Base-by-base conservation (phyloP, 2,797 vertebrate genomes). In the Micromesistius poutassou region DNA sequence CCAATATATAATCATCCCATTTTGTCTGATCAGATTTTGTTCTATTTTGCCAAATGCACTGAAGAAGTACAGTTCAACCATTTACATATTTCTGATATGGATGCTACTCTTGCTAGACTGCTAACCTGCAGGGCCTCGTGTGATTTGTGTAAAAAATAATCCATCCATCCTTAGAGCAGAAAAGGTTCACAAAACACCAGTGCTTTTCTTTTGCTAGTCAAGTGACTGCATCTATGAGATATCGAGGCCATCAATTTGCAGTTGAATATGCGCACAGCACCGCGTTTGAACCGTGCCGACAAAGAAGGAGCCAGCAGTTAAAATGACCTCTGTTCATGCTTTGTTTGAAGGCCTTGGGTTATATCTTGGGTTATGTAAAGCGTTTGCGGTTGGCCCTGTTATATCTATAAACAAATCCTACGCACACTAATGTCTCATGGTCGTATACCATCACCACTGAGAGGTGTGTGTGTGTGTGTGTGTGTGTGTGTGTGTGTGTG, bases 401-500 rank as follows among this genome's bases (percentile, higher is more conserved):
- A 12, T 25, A 25, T n/a, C 6, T 7, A 62, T 5, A 25, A 25
- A 68, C 62, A n/a, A 28, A 68, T 13, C 28, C 22, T 22, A 5
- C 6, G 55, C 55, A n/a, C 7, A 7, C 1, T 62, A 62, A 62
- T 9, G 4, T 22, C 16, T 62, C 22, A 62, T 8, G 19, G 55
- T 62, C 22, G 46, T 50, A 22, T 22, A 22, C 46, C 46, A 50
- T 13, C 46, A 22, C 46, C 19, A 50, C 19, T 50, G 12, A 50
- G 19, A 22, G 70, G 35, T 50, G 72, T 77, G 78, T 31, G 46
- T 72, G 40, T 50, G 66, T 77, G 78, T 79, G 71, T 31, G 46
- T 72, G 35, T 50, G 72, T 77, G 78, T 62, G 19, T n/a, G 50
- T 62, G 5, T 62, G 66, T 77, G 78, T 79, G 71, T 31, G 46